Percentiles rank a stretch among this genome's conserved stretches.
These are phyloP conservation scores for Micropterix aruncella DNA, from an alignment of 2,888 invertebrate species.

Conservation along the genomic window DNA sequence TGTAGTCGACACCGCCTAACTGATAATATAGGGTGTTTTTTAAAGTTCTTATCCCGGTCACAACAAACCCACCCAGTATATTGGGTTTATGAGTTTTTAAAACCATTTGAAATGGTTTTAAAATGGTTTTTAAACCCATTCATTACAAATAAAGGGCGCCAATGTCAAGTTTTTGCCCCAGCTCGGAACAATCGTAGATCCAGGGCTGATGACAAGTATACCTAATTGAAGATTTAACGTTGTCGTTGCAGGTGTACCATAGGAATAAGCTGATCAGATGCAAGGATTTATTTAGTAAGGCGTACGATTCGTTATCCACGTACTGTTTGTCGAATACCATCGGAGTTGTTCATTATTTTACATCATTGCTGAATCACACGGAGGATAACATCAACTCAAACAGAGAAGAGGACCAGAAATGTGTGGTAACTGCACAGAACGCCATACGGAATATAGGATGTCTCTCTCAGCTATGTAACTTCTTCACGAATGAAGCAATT, in stretches of 20 bases:
- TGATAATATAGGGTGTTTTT: too few relatives aligned
- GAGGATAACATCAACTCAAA: slow-evolving; percentile 15
- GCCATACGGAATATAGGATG: slow-evolving; percentile 27
- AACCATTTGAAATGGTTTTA: too few relatives aligned
- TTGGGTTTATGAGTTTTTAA: too few relatives aligned
- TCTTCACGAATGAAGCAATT: slow-evolving; percentile 23
- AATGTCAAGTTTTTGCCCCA: too few relatives aligned
- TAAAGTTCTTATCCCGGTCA: too few relatives aligned
- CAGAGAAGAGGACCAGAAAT: slow-evolving; percentile 10
- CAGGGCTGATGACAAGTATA: too few relatives aligned
- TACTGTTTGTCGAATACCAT: slow-evolving; percentile 17
- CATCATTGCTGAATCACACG: slow-evolving; percentile 17
- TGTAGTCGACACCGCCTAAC: too few relatives aligned
- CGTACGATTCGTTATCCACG: slow-evolving; percentile 18
- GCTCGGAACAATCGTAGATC: too few relatives aligned
- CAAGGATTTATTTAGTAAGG: slow-evolving; percentile 19
- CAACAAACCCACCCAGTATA: too few relatives aligned
- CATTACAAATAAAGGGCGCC: background rate
- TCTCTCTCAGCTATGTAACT: slow-evolving; percentile 21
- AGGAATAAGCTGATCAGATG: slow-evolving; percentile 3
- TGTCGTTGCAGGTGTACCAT: slow-evolving; percentile 3
- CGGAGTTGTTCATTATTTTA: slow-evolving; percentile 22
- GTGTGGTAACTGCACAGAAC: slow-evolving; percentile 18
- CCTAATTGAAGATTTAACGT: too few relatives aligned
- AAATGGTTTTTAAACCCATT: background rate